Evolutionary conservation across 2,113 vertebrate genomes (phyloP).

Genomic region (Crotalus viridis): DNA sequence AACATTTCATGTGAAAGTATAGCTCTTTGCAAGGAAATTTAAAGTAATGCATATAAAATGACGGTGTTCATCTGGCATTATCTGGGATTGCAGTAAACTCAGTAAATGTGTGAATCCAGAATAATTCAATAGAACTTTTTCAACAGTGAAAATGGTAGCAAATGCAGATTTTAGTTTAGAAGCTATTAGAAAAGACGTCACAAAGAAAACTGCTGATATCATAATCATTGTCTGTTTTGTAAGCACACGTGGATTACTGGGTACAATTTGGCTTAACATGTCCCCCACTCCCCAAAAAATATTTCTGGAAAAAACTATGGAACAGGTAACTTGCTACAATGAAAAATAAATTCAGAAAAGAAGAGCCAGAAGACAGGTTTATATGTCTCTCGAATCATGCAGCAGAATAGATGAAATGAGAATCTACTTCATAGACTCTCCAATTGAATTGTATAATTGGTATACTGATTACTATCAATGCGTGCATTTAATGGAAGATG

Average conservation of each 20-base stretch:
- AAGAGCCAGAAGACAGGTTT: neutral
- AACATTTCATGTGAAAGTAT: neutral
- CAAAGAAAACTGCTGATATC: neutral
- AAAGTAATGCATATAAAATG: neutral
- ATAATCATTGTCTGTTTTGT: neutral
- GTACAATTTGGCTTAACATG: neutral
- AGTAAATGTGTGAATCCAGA: neutral
- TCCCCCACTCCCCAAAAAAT: neutral
- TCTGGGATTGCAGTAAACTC: neutral
- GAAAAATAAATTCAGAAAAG: neutral
- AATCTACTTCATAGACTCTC: neutral
- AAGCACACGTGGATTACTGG: neutral
- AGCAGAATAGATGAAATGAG: neutral
- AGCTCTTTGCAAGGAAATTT: neutral
- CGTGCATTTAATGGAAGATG: neutral
- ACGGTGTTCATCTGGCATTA: neutral
- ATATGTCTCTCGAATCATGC: neutral
- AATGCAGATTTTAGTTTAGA: neutral
- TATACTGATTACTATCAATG: neutral
- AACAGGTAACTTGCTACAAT: neutral
- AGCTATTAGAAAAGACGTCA: neutral
- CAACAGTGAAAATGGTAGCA: neutral
- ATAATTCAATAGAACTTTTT: neutral
- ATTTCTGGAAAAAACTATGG: neutral
- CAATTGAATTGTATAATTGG: neutral